Base-by-base conservation (phyloP, 2,797 vertebrate genomes). In the Arrhamphus sclerolepis region DNA sequence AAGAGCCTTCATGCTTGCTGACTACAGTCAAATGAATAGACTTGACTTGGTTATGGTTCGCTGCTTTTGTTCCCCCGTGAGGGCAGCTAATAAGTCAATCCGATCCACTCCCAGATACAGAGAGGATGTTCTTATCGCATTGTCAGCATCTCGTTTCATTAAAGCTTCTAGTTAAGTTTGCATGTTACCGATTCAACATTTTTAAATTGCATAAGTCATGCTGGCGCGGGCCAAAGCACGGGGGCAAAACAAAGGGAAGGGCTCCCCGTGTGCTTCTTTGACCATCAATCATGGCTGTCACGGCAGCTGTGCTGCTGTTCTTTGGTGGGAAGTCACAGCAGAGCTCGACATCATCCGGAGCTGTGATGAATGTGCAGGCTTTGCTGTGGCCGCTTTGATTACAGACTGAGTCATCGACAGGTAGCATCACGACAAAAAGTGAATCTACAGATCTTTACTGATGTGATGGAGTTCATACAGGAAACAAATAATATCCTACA, bases 201-300 rank as follows among this genome's bases (percentile, higher is more conserved):
- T 90, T 87, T 81, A 80, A 88, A 89, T 89, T 68, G 69, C 75
- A 66, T 69, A 18, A 19, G 66, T 53, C 49, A 1, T 2, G 59
- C 46, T 29, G 40, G 55, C 72, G 21, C 11, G 22, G 60, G 77
- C 74, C 62, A 57, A 85, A 76, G 60, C 44, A 20, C 6, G 1
- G 59, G n/a, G 20, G 19, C 57, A 77, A 81, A 78, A 74, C 66
- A 86, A 82, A 84, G 64, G 55, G 39, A 75, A 69, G 60, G 55
- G 58, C 71, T 78, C 72, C 73, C 77, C 47, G 63, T 22, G 44
- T 57, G 39, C 59, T 22, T 61, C 77, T 70, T 60, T 56, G 56
- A 72, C 77, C 72, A 90, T 92, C 89, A 84, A 89, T 93, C 88
- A 89, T 1, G 24, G 29, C 82, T 87, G 89, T 89, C 87, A 75